Evolutionary conservation across 2,113 vertebrate species (phyloP).

Genomic region (Paracanthobrama guichenoti): DNA sequence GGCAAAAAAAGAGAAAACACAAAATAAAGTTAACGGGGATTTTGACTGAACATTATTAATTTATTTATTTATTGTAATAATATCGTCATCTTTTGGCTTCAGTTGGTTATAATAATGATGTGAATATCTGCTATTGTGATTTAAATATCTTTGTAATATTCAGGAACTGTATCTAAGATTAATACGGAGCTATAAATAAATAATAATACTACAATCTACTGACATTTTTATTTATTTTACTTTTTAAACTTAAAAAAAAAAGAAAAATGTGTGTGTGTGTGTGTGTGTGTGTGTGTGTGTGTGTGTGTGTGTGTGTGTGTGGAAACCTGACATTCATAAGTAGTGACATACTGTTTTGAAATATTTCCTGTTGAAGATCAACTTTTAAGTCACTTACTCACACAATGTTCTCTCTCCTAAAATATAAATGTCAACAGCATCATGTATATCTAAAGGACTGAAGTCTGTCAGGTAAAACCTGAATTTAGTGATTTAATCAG

Average conservation of each 20-base stretch:
- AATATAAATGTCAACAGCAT: not conserved
- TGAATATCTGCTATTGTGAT: no score
- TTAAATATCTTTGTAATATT: no score
- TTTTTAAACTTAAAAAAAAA: not conserved
- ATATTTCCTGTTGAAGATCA: not conserved
- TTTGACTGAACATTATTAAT: no score
- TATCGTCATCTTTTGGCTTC: no score
- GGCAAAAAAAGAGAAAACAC: no score
- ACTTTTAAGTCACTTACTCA: not conserved
- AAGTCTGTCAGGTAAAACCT: not conserved
- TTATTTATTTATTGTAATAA: no score
- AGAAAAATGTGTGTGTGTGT: not conserved
- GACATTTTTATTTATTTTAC: not conserved
- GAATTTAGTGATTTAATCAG: not conserved
- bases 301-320: not conserved
- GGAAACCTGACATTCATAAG: not conserved
- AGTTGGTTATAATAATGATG: no score
- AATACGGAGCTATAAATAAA: no score
- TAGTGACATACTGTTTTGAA: not conserved
- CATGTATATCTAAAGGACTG: not conserved
- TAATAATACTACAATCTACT: no score
- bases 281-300: not conserved
- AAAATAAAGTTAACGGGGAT: no score
- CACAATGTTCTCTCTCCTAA: not conserved
- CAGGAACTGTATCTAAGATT: no score